Evolutionary conservation across 2,797 vertebrate species (phyloP).

Genomic region (Spheniscus humboldti): DNA sequence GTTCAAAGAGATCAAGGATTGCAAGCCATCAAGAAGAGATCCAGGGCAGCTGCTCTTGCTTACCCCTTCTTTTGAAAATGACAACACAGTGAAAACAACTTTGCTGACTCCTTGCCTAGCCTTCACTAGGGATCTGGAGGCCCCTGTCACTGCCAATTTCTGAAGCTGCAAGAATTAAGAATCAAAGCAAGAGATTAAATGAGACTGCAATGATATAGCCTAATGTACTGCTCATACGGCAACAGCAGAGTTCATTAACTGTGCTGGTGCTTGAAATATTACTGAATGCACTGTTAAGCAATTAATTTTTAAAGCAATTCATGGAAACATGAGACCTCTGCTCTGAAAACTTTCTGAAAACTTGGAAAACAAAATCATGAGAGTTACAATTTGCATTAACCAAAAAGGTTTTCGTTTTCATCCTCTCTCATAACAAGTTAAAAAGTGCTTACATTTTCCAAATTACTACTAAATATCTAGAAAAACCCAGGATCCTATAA

Average conservation of each 20-base stretch:
- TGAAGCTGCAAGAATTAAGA: neutral
- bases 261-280: neutral
- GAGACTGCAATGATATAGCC: neutral
- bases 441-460: neutral
- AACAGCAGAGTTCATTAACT: neutral
- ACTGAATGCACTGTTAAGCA: neutral
- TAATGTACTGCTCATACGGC: neutral
- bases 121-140: neutral
- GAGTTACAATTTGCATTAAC: neutral
- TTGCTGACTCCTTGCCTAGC: neutral
- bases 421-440: neutral
- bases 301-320: neutral
- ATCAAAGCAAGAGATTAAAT: constrained; percentile 1
- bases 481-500: neutral
- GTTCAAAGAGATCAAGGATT: constrained; percentile 12
- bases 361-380: neutral
- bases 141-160: neutral
- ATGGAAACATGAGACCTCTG: neutral
- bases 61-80: constrained; percentile 81
- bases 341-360: neutral
- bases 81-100: constrained; percentile 70
- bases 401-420: neutral
- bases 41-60: constrained; percentile 83
- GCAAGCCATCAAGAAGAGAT: constrained; percentile 49
- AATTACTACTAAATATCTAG: neutral